phyloP scores from a whole-genome alignment of 1,140 invertebrate genomes.

The Holotrichia oblita region DNA sequence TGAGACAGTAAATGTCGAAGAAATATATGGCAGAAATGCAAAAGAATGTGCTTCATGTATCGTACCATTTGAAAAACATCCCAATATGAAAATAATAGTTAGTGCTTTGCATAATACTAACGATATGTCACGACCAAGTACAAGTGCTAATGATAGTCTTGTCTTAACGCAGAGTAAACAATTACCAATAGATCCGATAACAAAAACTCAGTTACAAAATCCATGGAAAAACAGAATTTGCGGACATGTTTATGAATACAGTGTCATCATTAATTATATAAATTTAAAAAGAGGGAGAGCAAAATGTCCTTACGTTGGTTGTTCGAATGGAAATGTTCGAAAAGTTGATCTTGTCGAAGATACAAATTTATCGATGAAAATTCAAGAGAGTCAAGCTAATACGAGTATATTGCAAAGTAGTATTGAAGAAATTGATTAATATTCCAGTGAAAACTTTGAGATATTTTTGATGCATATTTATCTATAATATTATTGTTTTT shows the following conservation, averaged over 20 bases:
- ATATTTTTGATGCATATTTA: too few species aligned
- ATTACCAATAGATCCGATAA: conserved; percentile 54
- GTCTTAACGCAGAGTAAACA: conserved; percentile 51
- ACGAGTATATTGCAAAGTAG: not conserved
- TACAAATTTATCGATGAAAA: not conserved
- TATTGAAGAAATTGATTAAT: not conserved
- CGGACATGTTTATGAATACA: conserved; percentile 53
- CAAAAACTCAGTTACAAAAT: conserved; percentile 50
- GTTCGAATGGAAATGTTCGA: conserved; percentile 49
- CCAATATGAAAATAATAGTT: conserved; percentile 49
- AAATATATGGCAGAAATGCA: conserved; percentile 46
- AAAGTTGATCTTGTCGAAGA: conserved; percentile 49
- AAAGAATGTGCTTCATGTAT: conserved; percentile 34
- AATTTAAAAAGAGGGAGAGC: conserved; percentile 49
- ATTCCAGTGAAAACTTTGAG: too few species aligned
- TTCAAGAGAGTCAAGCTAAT: not conserved
- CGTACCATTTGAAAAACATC: conserved; percentile 43
- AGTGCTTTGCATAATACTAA: not conserved
- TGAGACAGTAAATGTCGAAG: conserved; percentile 46
- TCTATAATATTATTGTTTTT: too few species aligned
- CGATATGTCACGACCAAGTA: conserved; percentile 29
- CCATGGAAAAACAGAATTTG: conserved; percentile 52
- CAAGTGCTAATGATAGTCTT: conserved; percentile 48
- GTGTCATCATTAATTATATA: conserved; percentile 51
- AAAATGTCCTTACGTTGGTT: conserved; percentile 55